phyloP scores from a whole-genome alignment of 2,888 invertebrate species.

The Monoplex corrugatus region DNA sequence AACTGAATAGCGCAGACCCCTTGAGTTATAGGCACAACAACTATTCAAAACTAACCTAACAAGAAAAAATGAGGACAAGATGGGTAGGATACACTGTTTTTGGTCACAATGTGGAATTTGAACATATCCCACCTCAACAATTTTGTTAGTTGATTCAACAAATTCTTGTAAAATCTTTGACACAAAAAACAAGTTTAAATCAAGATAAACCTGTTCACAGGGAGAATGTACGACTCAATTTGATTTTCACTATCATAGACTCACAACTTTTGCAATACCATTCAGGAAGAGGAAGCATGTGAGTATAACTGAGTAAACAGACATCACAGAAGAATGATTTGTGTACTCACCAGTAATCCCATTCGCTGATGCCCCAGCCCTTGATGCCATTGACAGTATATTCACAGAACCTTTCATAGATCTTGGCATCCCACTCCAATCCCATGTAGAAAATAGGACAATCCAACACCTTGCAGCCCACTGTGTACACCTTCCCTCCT shows the following conservation, averaged over 20 bases:
- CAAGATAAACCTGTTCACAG: no score
- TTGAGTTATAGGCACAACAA: no score
- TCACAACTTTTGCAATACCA: neutral
- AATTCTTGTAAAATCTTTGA: no score
- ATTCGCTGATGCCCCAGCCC: constrained; percentile 80
- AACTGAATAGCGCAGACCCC: no score
- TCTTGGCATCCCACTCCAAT: constrained; percentile 74
- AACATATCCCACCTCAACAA: no score
- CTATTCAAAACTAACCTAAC: no score
- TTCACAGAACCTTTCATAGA: constrained; percentile 74
- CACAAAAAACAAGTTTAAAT: no score
- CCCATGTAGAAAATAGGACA: constrained; percentile 73
- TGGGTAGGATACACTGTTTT: no score
- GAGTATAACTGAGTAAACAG: neutral
- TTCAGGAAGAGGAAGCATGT: neutral
- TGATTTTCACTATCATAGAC: neutral
- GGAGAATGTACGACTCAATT: neutral
- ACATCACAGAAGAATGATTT: neutral
- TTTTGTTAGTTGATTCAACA: no score
- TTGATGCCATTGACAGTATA: constrained; percentile 73
- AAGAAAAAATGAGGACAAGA: no score
- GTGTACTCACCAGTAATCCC: constrained; percentile 77
- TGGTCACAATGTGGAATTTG: no score
- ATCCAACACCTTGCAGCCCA: constrained; percentile 66
- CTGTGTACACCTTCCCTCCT: constrained; percentile 69